These are phyloP conservation scores for Drosophila pseudotalamancana DNA, from an alignment of 2,888 invertebrate species.

Conservation along the genomic window DNA sequence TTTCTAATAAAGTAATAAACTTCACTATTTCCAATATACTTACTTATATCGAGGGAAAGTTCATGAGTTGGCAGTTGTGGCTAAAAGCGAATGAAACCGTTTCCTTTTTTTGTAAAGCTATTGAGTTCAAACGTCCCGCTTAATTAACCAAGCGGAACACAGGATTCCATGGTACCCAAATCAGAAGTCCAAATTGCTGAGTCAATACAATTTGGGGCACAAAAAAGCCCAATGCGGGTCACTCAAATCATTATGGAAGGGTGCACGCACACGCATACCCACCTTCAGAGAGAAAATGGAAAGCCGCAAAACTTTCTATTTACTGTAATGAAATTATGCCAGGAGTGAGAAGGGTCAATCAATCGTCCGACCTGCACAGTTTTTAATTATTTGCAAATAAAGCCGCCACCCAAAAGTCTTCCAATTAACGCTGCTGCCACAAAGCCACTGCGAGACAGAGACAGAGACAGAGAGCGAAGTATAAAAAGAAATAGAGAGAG, in stretches of 20 bases:
- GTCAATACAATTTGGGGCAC: conserved; percentile 55
- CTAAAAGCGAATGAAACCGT: conserved; percentile 12
- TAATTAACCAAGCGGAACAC: conserved; percentile 64
- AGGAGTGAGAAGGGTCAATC: conserved; percentile 55
- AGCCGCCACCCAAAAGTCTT: conserved; percentile 48
- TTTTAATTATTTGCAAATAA: conserved; percentile 79
- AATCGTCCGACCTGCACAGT: conserved; percentile 28
- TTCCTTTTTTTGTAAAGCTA: conserved; percentile 24
- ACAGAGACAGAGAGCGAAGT: not conserved
- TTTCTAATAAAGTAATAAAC: conserved; percentile 5
- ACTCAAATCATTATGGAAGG: conserved; percentile 34
- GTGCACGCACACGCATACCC: not conserved
- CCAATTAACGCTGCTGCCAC: conserved; percentile 56
- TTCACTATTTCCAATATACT: not conserved
- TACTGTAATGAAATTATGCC: conserved; percentile 38
- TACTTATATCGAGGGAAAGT: not conserved
- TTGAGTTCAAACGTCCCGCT: conserved; percentile 45
- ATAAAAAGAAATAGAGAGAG: not conserved
- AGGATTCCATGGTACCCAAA: conserved; percentile 48
- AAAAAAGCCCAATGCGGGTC: conserved; percentile 48
- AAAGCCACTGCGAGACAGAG: not conserved
- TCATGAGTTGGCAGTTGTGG: conserved; percentile 13
- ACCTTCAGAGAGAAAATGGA: not conserved
- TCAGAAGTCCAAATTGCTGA: conserved; percentile 61
- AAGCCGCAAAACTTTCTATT: conserved; percentile 43